Conservation (phyloP, 2,888 invertebrate species). For the Orthosia gracilis region DNA sequence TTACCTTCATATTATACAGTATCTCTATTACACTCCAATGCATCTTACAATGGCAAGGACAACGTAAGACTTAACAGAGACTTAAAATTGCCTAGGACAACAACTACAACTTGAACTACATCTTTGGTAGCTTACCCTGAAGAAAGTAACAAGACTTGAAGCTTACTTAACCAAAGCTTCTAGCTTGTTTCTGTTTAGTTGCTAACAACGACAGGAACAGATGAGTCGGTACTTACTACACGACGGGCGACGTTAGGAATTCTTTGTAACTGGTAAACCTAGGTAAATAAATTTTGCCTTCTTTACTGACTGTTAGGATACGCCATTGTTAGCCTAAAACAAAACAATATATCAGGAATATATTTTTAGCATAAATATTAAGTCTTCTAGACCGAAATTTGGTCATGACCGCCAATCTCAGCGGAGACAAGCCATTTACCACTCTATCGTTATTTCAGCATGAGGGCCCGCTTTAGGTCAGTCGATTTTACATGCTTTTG, state of each 20-base stretch:
- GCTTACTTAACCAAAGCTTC: slow-evolving; percentile 3
- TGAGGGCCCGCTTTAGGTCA: too few relatives aligned
- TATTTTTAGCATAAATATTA: too few relatives aligned
- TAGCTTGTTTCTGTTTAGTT: slow-evolving; percentile 5
- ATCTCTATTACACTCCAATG: not conserved
- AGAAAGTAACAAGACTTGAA: slow-evolving; percentile 9
- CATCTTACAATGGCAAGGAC: not conserved
- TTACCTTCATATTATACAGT: not conserved
- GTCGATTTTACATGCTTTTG: too few relatives aligned
- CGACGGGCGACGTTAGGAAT: slow-evolving; percentile 1
- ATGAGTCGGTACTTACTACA: slow-evolving; percentile 7
- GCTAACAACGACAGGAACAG: slow-evolving; percentile 20
- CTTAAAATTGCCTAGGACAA: slow-evolving; percentile 2
- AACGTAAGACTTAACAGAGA: not conserved
- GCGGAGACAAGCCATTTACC: too few relatives aligned
- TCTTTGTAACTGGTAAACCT: not conserved
- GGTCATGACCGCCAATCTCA: too few relatives aligned
- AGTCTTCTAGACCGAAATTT: too few relatives aligned
- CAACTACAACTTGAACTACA: not conserved
- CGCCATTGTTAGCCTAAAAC: not conserved
- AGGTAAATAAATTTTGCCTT: not conserved
- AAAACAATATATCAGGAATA: not conserved
- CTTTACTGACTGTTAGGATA: not conserved
- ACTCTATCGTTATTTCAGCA: too few relatives aligned
- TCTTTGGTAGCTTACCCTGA: not conserved